Evolutionary conservation across 2,888 invertebrate genomes (phyloP).

Genomic region (Idaea straminata): DNA sequence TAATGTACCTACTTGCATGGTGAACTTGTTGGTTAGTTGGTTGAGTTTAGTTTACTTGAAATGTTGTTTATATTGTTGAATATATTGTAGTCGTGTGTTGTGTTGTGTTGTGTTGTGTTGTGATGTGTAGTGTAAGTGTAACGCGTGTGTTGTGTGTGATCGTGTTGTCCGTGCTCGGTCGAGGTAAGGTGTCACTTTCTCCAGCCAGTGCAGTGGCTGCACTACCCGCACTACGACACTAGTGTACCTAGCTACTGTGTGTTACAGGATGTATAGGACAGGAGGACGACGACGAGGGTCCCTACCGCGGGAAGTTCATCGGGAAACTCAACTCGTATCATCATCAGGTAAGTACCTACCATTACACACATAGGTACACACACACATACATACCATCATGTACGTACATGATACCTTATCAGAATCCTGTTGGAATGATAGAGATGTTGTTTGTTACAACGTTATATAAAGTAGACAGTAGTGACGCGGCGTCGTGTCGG

Average conservation of each 20-base stretch:
- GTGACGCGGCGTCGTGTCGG: too few relatives aligned
- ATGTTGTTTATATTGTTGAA: not conserved
- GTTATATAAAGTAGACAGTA: too few relatives aligned
- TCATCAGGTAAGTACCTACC: conserved; percentile 80
- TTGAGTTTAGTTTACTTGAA: not conserved
- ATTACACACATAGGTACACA: not conserved
- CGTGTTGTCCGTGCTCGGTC: not conserved
- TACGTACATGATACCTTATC: not conserved
- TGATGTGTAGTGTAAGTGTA: not conserved
- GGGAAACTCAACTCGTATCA: conserved; percentile 94
- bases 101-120: not conserved
- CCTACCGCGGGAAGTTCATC: conserved; percentile 88
- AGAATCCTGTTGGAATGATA: not conserved
- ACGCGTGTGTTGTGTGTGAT: not conserved
- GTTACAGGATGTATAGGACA: conserved; percentile 66
- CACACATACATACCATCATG: not conserved
- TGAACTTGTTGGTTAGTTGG: too few relatives aligned
- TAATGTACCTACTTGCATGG: too few relatives aligned
- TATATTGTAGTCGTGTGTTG: not conserved
- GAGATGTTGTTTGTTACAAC: too few relatives aligned
- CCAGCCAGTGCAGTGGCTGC: conserved; percentile 27
- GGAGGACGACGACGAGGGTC: conserved; percentile 84
- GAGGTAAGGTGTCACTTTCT: conserved; percentile 47
- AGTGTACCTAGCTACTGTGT: too few relatives aligned
- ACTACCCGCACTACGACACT: too few relatives aligned